Base-by-base conservation (phyloP, 2,113 vertebrate species). In the Scomber japonicus region DNA sequence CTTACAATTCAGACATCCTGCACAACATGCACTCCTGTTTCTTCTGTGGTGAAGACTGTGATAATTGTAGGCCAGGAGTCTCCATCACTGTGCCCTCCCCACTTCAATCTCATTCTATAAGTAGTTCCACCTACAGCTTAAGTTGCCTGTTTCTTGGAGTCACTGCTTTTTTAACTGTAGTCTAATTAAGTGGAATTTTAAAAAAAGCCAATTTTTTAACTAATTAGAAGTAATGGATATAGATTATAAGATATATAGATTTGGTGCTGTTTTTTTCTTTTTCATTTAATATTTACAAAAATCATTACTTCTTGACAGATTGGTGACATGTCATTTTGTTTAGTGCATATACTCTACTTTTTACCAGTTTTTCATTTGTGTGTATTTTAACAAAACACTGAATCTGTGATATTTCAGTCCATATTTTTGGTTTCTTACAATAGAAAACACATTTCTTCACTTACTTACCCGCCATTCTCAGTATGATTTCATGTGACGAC, bases 1-100 rank as follows among this genome's bases (percentile, higher is more conserved):
- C 78, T 17, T 98, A 97, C 92, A 96, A 97, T 86, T 95, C 96
- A 0, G 71, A 75, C 30, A 80, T 84, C 54, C 94, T 96, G 91
- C 92, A 78, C 40, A 81, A 73, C 24, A 0, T 89, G 65, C 90
- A 90, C 1, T 69, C 91, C 1, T 97, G 96, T 81, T 82, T 80
- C 80, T 96, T 96, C 87, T 97, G 96, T 62, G 56, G 78, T 0
- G 19, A 16, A 0, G 85, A 92, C 48, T 97, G 95, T 79, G 9
- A 21, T 0, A 67, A 15, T 21, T 97, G 96, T n/a, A 54, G 63
- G 16, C 74, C 83, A 3, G 83, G 77, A 50, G 19, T 90, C 49
- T 53, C 66, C 3, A 30, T 91, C 53, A 15, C 40, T 1, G 21
- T 75, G 17, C 2, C 61, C 17, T 45, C 80, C 30, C 11, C 17